phyloP scores from a whole-genome alignment of 2,113 vertebrate species.

The Vanacampus margaritifer region DNA sequence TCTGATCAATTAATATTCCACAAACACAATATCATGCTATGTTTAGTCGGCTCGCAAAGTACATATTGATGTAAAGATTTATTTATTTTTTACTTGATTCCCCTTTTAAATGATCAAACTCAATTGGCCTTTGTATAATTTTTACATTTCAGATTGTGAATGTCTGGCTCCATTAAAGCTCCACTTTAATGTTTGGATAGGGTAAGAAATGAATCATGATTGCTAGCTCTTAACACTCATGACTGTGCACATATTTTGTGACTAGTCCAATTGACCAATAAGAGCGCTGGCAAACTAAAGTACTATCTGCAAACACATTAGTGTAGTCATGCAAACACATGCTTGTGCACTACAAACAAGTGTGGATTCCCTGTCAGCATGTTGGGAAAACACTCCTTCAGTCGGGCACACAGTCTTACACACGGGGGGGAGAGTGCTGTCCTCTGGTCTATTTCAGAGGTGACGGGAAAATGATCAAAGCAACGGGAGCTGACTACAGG shows the following conservation, averaged over 20 bases:
- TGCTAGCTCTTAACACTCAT: slow-evolving; percentile 6
- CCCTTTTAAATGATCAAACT: neutral
- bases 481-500: slow-evolving; percentile 56
- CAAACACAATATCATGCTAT: too few species aligned
- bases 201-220: slow-evolving; percentile 12
- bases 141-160: neutral
- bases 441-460: slow-evolving; percentile 69
- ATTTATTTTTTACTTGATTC: too few species aligned
- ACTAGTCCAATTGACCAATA: slow-evolving; percentile 22
- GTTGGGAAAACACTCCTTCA: slow-evolving; percentile 8
- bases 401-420: slow-evolving; percentile 3
- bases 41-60: too few species aligned
- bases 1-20: neutral
- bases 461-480: slow-evolving; percentile 70
- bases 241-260: slow-evolving; percentile 2
- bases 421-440: slow-evolving; percentile 22
- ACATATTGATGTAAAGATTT: too few species aligned
- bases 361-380: slow-evolving; percentile 36
- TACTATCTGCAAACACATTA: slow-evolving; percentile 41
- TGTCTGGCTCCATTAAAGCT: neutral
- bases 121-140: neutral
- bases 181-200: neutral
- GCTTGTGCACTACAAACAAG: slow-evolving; percentile 57
- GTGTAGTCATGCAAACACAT: slow-evolving; percentile 52
- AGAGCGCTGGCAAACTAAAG: slow-evolving; percentile 31